Conservation (phyloP, 2,113 vertebrate genomes). For the Corydoras maculifer region DNA sequence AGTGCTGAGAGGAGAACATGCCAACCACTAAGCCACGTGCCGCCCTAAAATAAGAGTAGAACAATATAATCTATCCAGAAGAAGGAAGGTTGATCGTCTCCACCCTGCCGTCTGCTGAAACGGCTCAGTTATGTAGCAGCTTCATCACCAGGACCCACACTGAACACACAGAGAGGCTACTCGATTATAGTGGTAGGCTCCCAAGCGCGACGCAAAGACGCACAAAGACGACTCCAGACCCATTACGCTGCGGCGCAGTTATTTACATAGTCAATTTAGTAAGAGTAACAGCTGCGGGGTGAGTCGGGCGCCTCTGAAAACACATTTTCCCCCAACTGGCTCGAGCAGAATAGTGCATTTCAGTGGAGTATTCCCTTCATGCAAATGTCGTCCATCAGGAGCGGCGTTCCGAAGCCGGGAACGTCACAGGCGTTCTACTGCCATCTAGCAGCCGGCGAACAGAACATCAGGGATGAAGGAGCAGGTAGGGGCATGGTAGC, state of each 20-base stretch:
- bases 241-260: conserved; percentile 55
- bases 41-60: background rate
- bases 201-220: background rate
- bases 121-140: background rate
- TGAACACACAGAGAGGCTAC: conserved; percentile 1
- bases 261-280: conserved; percentile 63
- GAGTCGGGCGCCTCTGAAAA: conserved; percentile 44
- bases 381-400: conserved; percentile 64
- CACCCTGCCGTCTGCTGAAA: conserved; percentile 1
- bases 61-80: background rate
- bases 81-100: background rate
- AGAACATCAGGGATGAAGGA: background rate
- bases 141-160: background rate
- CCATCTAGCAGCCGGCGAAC: conserved; percentile 54
- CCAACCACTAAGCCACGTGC: background rate
- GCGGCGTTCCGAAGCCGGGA: conserved; percentile 37
- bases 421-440: conserved; percentile 54
- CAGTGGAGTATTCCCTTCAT: conserved; percentile 52
- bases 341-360: conserved; percentile 49
- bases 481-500: background rate
- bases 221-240: conserved; percentile 45
- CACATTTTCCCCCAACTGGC: conserved; percentile 41
- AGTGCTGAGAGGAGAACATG: background rate
- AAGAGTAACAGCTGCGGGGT: conserved; percentile 52
- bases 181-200: background rate